Evolutionary conservation across 2,888 invertebrate species (phyloP), one percentile per base, ranked within the genome.

Genomic region (Erannis defoliaria): DNA sequence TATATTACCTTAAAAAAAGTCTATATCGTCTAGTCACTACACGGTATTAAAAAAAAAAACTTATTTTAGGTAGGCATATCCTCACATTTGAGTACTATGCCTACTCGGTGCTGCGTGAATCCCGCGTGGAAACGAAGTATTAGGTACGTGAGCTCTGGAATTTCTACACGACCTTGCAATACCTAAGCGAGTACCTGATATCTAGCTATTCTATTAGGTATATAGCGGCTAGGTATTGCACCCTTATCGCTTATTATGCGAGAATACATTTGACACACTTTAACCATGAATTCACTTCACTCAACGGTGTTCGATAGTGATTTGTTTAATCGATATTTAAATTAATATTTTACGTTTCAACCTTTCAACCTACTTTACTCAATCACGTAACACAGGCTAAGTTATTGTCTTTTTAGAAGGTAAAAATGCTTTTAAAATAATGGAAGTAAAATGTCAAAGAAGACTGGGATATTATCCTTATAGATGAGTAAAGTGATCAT

Each of bases 121-220:
- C 19, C 51, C n/a, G 19, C 29, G 40, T 51, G 29, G 29, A 40
- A 14, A 51, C 40, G 2, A 10, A 16, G 14, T 42, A 29, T 8
- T 26, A 26, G 5, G 49, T 35, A 51, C 29, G 33, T 48, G 50
- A 43, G 23, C 49, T 31, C 29, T 75, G 69, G 73, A 62, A 73
- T 76, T 77, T 74, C 67, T 61, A 37, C 66, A 56, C 65, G 74
- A 66, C 76, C 76, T 78, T 68, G 72, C 55, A 49, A 49, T 60
- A 65, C 51, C 35, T 64, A 33, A 21, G 51, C 45, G 19, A 33
- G 29, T 56, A 37, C 51, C 55, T 46, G 55, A 56, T 53, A 55
- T 61, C 64, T 58, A 51, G 42, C 43, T 49, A 63, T n/a, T n/a
- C n/a, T n/a, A n/a, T n/a, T n/a, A n/a, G n/a, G n/a, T n/a, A n/a